Conservation (phyloP, 2,797 vertebrate genomes). For the Uromys caudimaculatus region DNA sequence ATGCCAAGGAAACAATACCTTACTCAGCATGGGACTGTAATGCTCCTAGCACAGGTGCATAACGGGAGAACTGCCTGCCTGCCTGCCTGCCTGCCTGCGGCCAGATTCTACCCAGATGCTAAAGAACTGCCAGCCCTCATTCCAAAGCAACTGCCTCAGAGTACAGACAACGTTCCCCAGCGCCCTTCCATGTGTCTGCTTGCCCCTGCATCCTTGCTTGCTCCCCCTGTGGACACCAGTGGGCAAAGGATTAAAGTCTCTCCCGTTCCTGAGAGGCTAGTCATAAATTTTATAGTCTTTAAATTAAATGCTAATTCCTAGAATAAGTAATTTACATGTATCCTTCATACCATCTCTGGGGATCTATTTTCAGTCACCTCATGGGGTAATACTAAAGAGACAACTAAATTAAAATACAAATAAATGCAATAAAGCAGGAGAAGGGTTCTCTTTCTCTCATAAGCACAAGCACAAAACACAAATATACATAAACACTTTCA, state of each 20-base stretch:
- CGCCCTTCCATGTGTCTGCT: background rate
- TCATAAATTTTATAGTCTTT: conserved; percentile 32
- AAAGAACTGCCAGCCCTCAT: too few relatives aligned
- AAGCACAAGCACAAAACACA: background rate
- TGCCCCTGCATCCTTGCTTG: background rate
- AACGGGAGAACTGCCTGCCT: background rate
- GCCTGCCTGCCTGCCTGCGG: background rate
- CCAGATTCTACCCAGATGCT: background rate
- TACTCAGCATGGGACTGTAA: background rate
- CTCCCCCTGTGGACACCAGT: background rate
- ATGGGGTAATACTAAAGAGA: conserved; percentile 49
- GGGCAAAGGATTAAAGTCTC: background rate
- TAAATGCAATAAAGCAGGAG: background rate
- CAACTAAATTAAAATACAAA: conserved; percentile 59
- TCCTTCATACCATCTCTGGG: conserved; percentile 45
- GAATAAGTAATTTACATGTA: conserved; percentile 64
- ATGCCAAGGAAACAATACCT: background rate
- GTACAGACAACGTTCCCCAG: background rate
- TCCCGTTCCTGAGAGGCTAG: background rate
- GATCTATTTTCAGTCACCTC: conserved; percentile 60
- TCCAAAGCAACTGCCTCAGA: background rate
- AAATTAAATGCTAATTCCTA: conserved; percentile 68
- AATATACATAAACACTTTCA: background rate
- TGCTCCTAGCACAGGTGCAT: background rate
- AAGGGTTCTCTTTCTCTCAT: background rate